phyloP scores from a whole-genome alignment of 1,140 invertebrate genomes.

The Spodoptera frugiperda region DNA sequence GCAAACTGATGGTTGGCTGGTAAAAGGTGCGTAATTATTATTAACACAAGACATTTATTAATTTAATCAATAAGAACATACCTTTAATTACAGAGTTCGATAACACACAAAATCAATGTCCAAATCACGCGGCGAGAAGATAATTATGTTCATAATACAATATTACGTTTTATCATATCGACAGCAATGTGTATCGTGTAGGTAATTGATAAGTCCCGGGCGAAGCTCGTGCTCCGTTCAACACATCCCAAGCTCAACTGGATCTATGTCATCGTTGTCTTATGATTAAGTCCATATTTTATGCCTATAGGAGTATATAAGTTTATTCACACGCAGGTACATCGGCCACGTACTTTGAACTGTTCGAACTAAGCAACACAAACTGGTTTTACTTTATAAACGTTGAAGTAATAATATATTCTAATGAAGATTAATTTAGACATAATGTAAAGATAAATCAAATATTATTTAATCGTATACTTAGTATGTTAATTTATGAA shows the following conservation, averaged over 20 bases:
- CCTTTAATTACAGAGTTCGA: not conserved
- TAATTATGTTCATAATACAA: constrained; percentile 16
- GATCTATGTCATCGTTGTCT: not conserved
- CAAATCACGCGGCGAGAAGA: not conserved
- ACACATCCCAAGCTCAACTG: constrained; percentile 43
- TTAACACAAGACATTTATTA: constrained; percentile 1
- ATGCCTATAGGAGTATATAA: not conserved
- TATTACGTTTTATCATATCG: not conserved
- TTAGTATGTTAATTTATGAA: too few relatives aligned
- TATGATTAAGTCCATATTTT: constrained; percentile 27
- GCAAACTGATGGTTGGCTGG: not conserved
- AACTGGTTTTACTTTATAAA: not conserved
- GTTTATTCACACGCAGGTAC: constrained; percentile 4
- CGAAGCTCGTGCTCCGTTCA: constrained; percentile 22
- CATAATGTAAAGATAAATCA: not conserved
- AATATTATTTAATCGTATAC: not conserved
- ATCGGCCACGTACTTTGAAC: not conserved
- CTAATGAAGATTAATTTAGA: constrained; percentile 8
- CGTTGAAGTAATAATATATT: not conserved
- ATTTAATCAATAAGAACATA: constrained; percentile 23
- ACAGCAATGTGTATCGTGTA: not conserved
- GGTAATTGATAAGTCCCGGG: constrained; percentile 23
- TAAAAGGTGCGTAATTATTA: constrained; percentile 22
- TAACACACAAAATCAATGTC: constrained; percentile 34
- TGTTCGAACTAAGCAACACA: not conserved